Evolutionary conservation across 2,797 vertebrate genomes (phyloP).

Genomic region (Gouania willdenowi): DNA sequence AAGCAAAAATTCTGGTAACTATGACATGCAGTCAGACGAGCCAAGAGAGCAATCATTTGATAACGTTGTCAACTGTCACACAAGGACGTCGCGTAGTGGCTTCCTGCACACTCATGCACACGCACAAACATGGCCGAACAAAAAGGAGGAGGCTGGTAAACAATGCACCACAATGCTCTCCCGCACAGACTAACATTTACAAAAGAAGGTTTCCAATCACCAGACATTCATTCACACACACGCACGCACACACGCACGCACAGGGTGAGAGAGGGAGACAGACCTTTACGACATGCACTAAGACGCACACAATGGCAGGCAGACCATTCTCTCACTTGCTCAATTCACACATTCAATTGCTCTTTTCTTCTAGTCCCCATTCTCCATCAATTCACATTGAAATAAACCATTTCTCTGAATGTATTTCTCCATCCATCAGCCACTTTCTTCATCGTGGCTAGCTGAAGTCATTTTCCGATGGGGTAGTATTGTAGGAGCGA

Average conservation of each 20-base stretch:
- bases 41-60: constrained; percentile 64
- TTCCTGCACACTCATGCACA: neutral
- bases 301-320: constrained; percentile 48
- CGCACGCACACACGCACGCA: constrained; percentile 6
- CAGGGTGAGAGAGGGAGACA: constrained; percentile 38
- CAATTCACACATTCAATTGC: constrained; percentile 36
- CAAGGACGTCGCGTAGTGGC: no score
- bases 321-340: constrained; percentile 42
- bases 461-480: constrained; percentile 7
- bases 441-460: constrained; percentile 3
- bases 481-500: constrained; percentile 15
- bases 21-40: no score
- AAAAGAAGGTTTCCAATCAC: constrained; percentile 72
- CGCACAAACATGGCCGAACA: constrained; percentile 33
- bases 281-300: constrained; percentile 55
- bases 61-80: constrained; percentile 66
- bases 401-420: constrained; percentile 9
- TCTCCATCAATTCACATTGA: constrained; percentile 12
- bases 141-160: constrained; percentile 65
- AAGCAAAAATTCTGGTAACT: constrained; percentile 27
- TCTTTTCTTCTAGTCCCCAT: constrained; percentile 4
- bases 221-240: constrained; percentile 60
- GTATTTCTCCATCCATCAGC: constrained; percentile 6
- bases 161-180: constrained; percentile 68
- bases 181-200: constrained; percentile 62